A percentile compares a stretch with the other conserved stretches of the same genome.
phyloP scores from a whole-genome alignment of 1,140 invertebrate species.

The Zaprionus nigranus region DNA sequence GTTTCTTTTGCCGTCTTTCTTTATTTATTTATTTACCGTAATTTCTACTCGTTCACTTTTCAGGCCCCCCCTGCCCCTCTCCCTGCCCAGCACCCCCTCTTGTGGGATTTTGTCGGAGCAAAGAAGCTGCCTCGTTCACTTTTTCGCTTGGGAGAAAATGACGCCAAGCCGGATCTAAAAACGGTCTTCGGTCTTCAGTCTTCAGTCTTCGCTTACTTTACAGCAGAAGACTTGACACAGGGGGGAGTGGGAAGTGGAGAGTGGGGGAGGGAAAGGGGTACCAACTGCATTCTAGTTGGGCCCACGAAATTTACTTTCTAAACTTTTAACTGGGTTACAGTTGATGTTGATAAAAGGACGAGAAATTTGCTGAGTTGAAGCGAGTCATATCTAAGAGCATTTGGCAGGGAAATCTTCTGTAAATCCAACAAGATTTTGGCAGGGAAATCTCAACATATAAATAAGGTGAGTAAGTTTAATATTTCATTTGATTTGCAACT shows the following conservation, averaged over 20 bases:
- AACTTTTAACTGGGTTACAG: conserved; percentile 43
- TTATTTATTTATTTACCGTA: conserved; percentile 79
- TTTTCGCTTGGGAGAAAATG: conserved; percentile 61
- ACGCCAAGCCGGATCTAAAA: conserved; percentile 69
- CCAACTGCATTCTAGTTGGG: conserved; percentile 54
- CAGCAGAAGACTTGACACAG: conserved; percentile 5
- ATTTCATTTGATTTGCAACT: not conserved
- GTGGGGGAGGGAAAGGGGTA: not conserved
- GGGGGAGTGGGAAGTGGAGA: not conserved
- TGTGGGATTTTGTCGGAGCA: conserved; percentile 34
- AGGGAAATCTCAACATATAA: not conserved
- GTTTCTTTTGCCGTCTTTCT: conserved; percentile 9
- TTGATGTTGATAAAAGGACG: conserved; percentile 1
- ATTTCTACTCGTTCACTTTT: conserved; percentile 81
- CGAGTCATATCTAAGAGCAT: not conserved
- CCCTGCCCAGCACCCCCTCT: not conserved
- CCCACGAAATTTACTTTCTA: conserved; percentile 62
- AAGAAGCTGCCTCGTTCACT: conserved; percentile 59
- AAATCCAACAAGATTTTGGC: not conserved
- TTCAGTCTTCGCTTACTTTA: not conserved
- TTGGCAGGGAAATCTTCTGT: not conserved
- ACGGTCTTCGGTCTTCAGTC: not conserved
- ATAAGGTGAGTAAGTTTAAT: not conserved
- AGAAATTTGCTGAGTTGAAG: not conserved
- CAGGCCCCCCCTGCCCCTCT: not conserved